phyloP scores from a whole-genome alignment of 2,888 invertebrate genomes.

The Phragmatobia fuliginosa region DNA sequence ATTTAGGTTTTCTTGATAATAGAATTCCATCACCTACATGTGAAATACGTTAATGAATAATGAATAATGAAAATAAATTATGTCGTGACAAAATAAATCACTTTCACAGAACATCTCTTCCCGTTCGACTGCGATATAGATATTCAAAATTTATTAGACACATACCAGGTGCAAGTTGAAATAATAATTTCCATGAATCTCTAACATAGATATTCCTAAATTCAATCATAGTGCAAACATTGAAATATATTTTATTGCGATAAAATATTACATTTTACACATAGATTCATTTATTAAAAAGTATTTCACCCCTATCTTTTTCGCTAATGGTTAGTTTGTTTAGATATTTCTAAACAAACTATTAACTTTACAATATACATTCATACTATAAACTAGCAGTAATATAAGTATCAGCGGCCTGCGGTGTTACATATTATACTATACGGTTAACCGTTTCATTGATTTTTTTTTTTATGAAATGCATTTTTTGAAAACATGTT shows the following conservation, averaged over 20 bases:
- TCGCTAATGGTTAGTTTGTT: no score
- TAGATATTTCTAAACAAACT: no score
- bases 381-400: no score
- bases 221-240: background rate
- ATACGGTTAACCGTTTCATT: no score
- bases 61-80: conserved; percentile 16
- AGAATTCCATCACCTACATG: conserved; percentile 14
- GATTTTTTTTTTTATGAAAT: no score
- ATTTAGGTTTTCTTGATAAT: conserved; percentile 15
- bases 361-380: no score
- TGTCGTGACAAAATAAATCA: conserved; percentile 11
- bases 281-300: no score
- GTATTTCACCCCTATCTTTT: no score
- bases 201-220: background rate
- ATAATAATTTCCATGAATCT: background rate
- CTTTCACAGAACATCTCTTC: conserved; percentile 11
- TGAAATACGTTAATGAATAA: conserved; percentile 9
- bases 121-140: conserved; percentile 1
- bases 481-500: no score
- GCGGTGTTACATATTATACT: no score
- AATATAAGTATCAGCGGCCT: no score
- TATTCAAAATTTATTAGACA: conserved; percentile 14
- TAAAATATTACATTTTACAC: background rate
- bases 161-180: conserved; percentile 6
- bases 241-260: background rate